These are phyloP conservation scores for Rhaphigaster nebulosa DNA, from an alignment of 2,888 invertebrate species.

Conservation along the genomic window DNA sequence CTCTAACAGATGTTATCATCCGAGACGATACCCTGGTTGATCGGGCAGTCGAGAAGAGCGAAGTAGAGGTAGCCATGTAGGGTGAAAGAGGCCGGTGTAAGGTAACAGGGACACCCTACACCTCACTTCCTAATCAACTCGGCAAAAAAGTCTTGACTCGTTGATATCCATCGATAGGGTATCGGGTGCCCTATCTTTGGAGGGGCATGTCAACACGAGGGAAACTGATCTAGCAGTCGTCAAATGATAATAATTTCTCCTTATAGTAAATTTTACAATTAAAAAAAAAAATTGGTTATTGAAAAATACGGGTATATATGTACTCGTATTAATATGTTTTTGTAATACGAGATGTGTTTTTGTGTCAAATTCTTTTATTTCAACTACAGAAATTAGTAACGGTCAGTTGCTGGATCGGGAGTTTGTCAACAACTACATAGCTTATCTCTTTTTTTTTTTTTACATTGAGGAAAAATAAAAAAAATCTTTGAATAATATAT, in stretches of 20 bases:
- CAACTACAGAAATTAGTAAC: too few relatives aligned
- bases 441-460: too few relatives aligned
- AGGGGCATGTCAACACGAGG: not conserved
- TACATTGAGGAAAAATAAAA: too few relatives aligned
- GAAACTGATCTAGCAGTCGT: not conserved
- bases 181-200: slow-evolving; percentile 67
- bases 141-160: not conserved
- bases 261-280: not conserved
- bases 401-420: too few relatives aligned
- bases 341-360: too few relatives aligned
- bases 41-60: not conserved
- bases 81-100: slow-evolving; percentile 60
- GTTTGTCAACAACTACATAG: too few relatives aligned
- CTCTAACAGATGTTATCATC: not conserved
- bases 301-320: too few relatives aligned
- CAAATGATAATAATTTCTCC: not conserved
- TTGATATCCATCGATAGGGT: slow-evolving; percentile 72
- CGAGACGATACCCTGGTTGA: not conserved
- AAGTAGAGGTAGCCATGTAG: slow-evolving; percentile 1
- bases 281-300: too few relatives aligned
- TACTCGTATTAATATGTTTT: too few relatives aligned
- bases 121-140: slow-evolving; percentile 60
- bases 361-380: too few relatives aligned
- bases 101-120: slow-evolving; percentile 65
- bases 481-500: too few relatives aligned